phyloP scores from a whole-genome alignment of 2,888 invertebrate species.

The Rhopalosiphum nymphaeae region DNA sequence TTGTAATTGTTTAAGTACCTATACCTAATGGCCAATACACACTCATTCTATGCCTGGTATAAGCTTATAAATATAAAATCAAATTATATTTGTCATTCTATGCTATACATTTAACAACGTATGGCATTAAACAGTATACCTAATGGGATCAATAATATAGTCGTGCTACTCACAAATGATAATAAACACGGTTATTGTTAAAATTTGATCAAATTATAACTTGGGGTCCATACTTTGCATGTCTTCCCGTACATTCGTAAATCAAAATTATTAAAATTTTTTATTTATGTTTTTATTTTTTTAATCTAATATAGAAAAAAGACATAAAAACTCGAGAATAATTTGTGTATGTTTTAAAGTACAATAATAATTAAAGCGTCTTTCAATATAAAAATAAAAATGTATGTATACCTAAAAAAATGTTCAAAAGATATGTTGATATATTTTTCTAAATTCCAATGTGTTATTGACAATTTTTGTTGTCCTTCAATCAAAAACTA shows the following conservation, averaged over 20 bases:
- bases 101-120: not conserved
- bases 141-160: not conserved
- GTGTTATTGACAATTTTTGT: not conserved
- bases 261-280: not conserved
- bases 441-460: not conserved
- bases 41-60: not conserved
- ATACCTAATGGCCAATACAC: not conserved
- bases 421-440: not conserved
- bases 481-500: not conserved
- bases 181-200: not conserved
- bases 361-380: not conserved
- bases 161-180: not conserved
- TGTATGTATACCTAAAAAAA: not conserved
- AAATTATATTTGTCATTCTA: not conserved
- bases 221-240: not conserved
- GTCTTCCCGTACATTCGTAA: not conserved
- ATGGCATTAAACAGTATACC: not conserved
- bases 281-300: not conserved
- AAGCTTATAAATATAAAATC: not conserved
- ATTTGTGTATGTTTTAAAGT: not conserved
- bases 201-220: not conserved
- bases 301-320: not conserved
- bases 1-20: not conserved
- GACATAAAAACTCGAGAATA: not conserved
- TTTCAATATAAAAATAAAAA: not conserved